Evolutionary conservation across 1,140 invertebrate species (phyloP).

Genomic region (Procambarus clarkii): DNA sequence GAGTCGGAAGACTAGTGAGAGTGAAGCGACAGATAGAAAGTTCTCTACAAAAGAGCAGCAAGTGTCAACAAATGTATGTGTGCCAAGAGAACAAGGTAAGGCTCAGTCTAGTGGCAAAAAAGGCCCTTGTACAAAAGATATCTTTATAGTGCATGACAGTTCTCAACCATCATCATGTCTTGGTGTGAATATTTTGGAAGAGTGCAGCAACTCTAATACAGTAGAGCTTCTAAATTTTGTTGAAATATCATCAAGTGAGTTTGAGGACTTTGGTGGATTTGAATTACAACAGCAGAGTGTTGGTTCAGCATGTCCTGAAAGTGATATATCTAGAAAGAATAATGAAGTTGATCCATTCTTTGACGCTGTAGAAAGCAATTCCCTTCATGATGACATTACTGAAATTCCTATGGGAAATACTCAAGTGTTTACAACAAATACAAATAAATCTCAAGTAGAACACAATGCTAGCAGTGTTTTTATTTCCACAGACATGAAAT

Average conservation of each 20-base stretch:
- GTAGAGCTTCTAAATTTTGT: too few relatives aligned
- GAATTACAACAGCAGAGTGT: too few relatives aligned
- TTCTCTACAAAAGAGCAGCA: neutral
- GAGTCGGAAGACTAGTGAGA: neutral
- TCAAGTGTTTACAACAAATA: neutral
- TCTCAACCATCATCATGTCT: too few relatives aligned
- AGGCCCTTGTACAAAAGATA: neutral
- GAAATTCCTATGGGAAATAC: neutral
- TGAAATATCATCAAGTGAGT: too few relatives aligned
- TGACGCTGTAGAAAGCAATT: neutral
- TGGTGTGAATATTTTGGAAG: too few relatives aligned
- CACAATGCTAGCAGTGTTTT: neutral
- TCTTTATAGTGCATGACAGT: too few relatives aligned
- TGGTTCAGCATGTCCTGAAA: too few relatives aligned
- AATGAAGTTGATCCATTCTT: neutral
- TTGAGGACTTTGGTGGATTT: too few relatives aligned
- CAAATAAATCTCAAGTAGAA: neutral
- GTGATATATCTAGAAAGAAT: too few relatives aligned
- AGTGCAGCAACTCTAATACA: too few relatives aligned
- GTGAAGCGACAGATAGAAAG: neutral
- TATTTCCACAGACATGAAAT: neutral
- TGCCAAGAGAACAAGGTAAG: neutral
- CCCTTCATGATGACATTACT: neutral
- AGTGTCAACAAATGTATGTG: neutral
- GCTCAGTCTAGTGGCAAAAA: neutral